phyloP scores from a whole-genome alignment of 2,888 invertebrate species.

The Cancer borealis region DNA sequence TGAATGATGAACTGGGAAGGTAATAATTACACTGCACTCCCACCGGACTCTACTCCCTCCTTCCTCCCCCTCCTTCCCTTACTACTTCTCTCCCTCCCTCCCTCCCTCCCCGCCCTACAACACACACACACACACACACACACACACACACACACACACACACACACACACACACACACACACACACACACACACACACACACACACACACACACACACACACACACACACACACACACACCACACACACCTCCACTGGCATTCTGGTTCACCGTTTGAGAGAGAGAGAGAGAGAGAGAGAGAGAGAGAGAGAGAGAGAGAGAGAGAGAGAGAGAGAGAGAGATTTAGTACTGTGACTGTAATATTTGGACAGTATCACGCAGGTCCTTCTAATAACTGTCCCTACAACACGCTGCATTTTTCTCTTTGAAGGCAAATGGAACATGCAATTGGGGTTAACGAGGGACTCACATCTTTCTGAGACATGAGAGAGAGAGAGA shows the following conservation, averaged over 20 bases:
- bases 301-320: conserved; percentile 27
- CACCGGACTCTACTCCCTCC: not conserved
- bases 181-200: too few species aligned
- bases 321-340: conserved; percentile 15
- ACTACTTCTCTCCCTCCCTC: not conserved
- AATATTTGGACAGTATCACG: not conserved
- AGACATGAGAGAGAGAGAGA: not conserved
- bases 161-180: too few species aligned
- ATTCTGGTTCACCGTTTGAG: not conserved
- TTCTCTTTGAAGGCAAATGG: not conserved
- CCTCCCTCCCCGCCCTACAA: not conserved
- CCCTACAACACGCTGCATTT: not conserved
- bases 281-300: not conserved
- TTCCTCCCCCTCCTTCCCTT: not conserved
- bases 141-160: too few species aligned
- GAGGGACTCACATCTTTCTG: not conserved
- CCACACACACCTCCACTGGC: not conserved
- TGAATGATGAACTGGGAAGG: not conserved
- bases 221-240: too few species aligned
- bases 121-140: too few species aligned
- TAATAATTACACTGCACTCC: conserved; percentile 17
- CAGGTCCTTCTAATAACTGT: not conserved
- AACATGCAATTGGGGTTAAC: not conserved
- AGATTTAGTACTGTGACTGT: not conserved
- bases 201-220: too few species aligned